Evolutionary conservation across 2,888 invertebrate species (phyloP).

Genomic region (Polyploca ridens): DNA sequence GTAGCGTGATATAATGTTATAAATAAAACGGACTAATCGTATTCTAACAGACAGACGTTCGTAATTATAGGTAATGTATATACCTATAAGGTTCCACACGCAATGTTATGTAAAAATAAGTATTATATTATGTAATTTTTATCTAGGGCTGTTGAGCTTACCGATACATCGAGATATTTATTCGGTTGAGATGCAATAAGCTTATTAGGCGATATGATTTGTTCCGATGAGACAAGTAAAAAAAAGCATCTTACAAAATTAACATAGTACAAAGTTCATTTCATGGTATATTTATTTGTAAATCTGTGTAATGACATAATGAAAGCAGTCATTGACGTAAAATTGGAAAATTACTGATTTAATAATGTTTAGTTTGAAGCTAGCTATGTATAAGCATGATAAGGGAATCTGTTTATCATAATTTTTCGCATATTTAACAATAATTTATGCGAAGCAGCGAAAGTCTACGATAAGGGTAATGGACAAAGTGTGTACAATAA

Average conservation of each 20-base stretch:
- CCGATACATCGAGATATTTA: too few relatives aligned
- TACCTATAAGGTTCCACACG: background rate
- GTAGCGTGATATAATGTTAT: background rate
- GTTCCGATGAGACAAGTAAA: too few relatives aligned
- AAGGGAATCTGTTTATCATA: background rate
- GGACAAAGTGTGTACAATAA: slow-evolving; percentile 39
- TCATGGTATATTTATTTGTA: too few relatives aligned
- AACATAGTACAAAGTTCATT: too few relatives aligned
- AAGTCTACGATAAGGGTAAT: slow-evolving; percentile 46
- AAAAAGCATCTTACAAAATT: too few relatives aligned
- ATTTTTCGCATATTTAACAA: slow-evolving; percentile 10
- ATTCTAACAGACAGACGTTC: background rate
- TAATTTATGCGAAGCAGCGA: slow-evolving; percentile 50
- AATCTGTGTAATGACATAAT: too few relatives aligned
- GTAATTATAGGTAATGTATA: background rate
- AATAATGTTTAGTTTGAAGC: too few relatives aligned
- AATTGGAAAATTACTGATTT: too few relatives aligned
- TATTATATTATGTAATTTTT: background rate
- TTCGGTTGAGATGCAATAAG: background rate
- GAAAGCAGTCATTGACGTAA: too few relatives aligned
- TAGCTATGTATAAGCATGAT: background rate
- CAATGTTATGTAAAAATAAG: background rate
- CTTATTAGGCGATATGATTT: background rate
- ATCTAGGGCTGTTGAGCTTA: background rate
- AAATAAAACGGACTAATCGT: background rate